Evolutionary conservation across 2,797 vertebrate genomes (phyloP).

Genomic region (Holocentrus rufus): DNA sequence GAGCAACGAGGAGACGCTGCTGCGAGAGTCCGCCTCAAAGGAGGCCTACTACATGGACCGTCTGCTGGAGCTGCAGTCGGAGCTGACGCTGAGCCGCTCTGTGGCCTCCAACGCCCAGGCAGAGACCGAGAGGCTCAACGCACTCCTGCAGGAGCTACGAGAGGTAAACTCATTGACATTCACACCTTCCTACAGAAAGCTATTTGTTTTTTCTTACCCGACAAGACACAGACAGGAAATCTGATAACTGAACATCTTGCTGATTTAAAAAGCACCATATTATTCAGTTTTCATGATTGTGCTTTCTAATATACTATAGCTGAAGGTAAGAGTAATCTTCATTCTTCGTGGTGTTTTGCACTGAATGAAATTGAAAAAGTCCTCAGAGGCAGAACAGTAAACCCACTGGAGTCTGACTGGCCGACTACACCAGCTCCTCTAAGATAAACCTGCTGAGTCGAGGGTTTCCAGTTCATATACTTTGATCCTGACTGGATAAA

Average conservation of each 20-base stretch:
- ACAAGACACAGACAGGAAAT: conserved; percentile 11
- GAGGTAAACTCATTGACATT: conserved; percentile 84
- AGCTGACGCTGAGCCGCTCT: conserved; percentile 87
- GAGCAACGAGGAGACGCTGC: conserved; percentile 92
- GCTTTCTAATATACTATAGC: not conserved
- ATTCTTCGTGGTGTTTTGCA: no score
- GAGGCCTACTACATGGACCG: conserved; percentile 94
- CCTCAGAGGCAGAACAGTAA: no score
- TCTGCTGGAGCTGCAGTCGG: conserved; percentile 92
- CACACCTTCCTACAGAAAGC: no score
- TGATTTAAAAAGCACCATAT: not conserved
- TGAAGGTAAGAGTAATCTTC: no score
- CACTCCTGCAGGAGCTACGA: conserved; percentile 87
- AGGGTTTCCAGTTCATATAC: no score
- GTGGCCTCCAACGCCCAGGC: conserved; percentile 89
- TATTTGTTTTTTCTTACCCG: not conserved
- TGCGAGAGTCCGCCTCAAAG: conserved; percentile 95
- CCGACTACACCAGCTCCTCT: no score
- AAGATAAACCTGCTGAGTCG: no score
- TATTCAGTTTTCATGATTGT: not conserved
- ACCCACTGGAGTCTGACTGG: no score
- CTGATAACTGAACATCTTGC: not conserved
- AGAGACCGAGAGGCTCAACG: conserved; percentile 90
- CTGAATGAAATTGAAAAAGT: no score
- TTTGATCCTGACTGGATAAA: no score